phyloP scores from a whole-genome alignment of 2,888 invertebrate genomes.

The Drosophila lutescens region DNA sequence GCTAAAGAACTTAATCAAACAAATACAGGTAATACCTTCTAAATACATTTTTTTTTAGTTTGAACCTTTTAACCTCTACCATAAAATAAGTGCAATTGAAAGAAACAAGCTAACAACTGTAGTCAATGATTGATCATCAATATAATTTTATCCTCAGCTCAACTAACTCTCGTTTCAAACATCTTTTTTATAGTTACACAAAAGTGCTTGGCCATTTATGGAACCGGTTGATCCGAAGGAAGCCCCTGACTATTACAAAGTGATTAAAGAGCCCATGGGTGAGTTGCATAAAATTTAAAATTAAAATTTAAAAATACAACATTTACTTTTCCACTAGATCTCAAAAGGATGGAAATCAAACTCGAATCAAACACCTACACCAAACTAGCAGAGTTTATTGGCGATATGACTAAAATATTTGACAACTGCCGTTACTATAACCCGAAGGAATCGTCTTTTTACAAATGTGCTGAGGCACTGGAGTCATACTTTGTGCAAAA shows the following conservation, averaged over 20 bases:
- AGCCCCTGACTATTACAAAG: slow-evolving; percentile 98
- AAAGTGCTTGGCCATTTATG: slow-evolving; percentile 99
- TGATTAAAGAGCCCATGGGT: slow-evolving; percentile 98
- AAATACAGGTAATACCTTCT: slow-evolving; percentile 88
- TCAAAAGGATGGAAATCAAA: slow-evolving; percentile 95
- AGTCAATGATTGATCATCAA: too few relatives aligned
- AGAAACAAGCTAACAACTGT: too few relatives aligned
- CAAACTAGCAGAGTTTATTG: slow-evolving; percentile 96
- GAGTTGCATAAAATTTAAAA: slow-evolving; percentile 80
- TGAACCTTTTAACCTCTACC: too few relatives aligned
- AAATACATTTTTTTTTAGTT: too few relatives aligned
- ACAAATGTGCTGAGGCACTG: slow-evolving; percentile 97
- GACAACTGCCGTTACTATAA: slow-evolving; percentile 99
- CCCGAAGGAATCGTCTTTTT: slow-evolving; percentile 97
- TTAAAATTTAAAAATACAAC: neutral
- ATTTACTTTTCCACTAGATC: slow-evolving; percentile 87
- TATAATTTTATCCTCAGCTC: neutral
- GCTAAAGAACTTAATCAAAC: slow-evolving; percentile 93
- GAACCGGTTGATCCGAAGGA: slow-evolving; percentile 98
- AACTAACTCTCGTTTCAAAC: neutral
- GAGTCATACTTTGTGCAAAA: slow-evolving; percentile 98
- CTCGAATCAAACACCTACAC: slow-evolving; percentile 93
- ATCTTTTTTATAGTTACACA: slow-evolving; percentile 88
- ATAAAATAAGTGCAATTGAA: too few relatives aligned
- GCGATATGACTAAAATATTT: slow-evolving; percentile 99